Evolutionary conservation across 2,797 vertebrate species (phyloP), one percentile per base, ranked within the genome.

Genomic region (Myotis vivesi): DNA sequence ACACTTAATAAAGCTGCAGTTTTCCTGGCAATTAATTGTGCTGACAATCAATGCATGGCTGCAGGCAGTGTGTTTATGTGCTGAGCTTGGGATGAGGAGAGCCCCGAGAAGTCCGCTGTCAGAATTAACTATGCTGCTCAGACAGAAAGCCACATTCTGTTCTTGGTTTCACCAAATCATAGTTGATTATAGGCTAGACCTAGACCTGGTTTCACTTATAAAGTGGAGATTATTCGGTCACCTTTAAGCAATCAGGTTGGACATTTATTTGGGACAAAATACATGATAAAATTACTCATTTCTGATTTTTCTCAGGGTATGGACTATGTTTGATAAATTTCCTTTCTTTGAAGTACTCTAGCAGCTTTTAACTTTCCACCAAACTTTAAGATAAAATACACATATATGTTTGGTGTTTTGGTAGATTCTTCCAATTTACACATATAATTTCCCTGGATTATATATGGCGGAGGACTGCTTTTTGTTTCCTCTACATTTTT

Each of bases 1-100:
- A 80, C 94, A 92, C 94, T 98, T 97, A 97, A 98, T 97, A 98
- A 97, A 97, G 72, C 94, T 94, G 94, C 73, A 51, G 90, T 95
- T 96, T 96, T 95, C 95, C 89, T 96, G 80, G 87, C 96, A 95
- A 97, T 97, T 97, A 98, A 96, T 94, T 97, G 96, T 88, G 81
- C 92, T 97, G 96, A 97, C 96, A 97, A 96, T 97, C 96, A 90
- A 80, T 91, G 91, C 44, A 20, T 49, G 85, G 19, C 71, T 44
- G 46, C 79, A 94, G 94, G 86, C 94, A 73, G 95, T 46, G 91
- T 92, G 95, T 96, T 97, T 94, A 97, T 97, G 95, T 94, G 93
- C 95, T 96, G 94, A 96, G 97, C 86, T 95, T 95, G 91, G 95
- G 89, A 95, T 90, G 91, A 96, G 86, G 77, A 80, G 95, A 97